A percentile compares a stretch with the other conserved stretches of the same genome.
phyloP scores from a whole-genome alignment of 2,797 vertebrate species.

The Etheostoma perlongum region DNA sequence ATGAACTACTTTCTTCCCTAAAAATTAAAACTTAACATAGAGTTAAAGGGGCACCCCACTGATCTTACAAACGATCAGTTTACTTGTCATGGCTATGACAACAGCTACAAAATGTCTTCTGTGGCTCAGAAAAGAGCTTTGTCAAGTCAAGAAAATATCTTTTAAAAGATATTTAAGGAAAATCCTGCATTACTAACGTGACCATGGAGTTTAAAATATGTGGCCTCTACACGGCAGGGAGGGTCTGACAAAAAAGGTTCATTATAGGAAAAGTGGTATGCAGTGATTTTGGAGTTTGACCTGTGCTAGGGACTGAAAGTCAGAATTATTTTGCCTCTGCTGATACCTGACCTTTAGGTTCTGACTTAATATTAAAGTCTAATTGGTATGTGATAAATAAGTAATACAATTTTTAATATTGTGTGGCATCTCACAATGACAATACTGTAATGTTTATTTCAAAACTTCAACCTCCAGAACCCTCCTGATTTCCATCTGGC shows the following conservation, averaged over 20 bases:
- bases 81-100: neutral
- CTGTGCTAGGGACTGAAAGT: neutral
- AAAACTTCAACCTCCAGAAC: slow-evolving; percentile 45
- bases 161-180: neutral
- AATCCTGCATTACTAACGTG: neutral
- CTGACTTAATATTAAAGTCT: neutral
- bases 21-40: neutral
- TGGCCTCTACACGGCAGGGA: neutral
- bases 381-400: neutral
- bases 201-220: neutral
- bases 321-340: neutral
- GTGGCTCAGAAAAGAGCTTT: neutral
- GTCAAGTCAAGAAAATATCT: neutral
- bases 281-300: neutral
- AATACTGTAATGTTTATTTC: neutral
- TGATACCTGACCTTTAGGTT: neutral
- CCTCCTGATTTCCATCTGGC: neutral
- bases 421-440: neutral
- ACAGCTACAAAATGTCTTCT: neutral
- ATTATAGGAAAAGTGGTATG: neutral
- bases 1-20: neutral
- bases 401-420: neutral
- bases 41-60: neutral
- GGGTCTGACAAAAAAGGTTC: neutral
- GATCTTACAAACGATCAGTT: neutral